These are phyloP conservation scores for Anorthoa munda DNA, from an alignment of 2,888 invertebrate genomes.

Conservation along the genomic window DNA sequence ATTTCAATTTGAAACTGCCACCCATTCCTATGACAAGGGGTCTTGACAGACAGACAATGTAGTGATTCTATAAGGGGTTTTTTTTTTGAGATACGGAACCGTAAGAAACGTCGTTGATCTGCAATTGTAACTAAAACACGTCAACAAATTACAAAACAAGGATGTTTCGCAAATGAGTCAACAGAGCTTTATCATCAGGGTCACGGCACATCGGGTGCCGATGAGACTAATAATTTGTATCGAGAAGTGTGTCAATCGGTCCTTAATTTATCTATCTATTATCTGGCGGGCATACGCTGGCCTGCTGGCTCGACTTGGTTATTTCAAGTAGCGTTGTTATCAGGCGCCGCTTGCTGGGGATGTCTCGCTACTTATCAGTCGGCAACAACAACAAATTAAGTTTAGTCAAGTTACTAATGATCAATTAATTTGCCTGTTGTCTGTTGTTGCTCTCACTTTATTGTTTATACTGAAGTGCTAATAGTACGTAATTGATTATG, in stretches of 20 bases:
- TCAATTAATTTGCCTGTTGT: constrained; percentile 64
- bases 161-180: constrained; percentile 74
- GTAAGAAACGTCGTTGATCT: not conserved
- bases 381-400: constrained; percentile 81
- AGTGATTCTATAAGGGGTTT: too few relatives aligned
- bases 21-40: too few relatives aligned
- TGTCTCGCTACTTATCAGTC: constrained; percentile 74
- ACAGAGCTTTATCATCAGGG: constrained; percentile 62
- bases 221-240: constrained; percentile 66
- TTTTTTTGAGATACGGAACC: too few relatives aligned
- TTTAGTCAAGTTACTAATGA: constrained; percentile 77
- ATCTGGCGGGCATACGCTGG: constrained; percentile 55
- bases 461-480: constrained; percentile 18
- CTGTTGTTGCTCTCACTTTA: constrained; percentile 39
- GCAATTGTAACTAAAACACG: not conserved
- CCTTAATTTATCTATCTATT: constrained; percentile 63
- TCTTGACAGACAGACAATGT: too few relatives aligned
- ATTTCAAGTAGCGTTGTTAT: constrained; percentile 60
- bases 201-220: constrained; percentile 64
- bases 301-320: constrained; percentile 64
- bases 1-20: too few relatives aligned
- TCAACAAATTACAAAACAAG: constrained; percentile 16
- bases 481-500: constrained; percentile 7
- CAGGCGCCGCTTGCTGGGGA: constrained; percentile 72
- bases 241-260: constrained; percentile 71